Base-by-base conservation (phyloP, 2,888 invertebrate species). In the Drosophila nr. perissopoda region DNA sequence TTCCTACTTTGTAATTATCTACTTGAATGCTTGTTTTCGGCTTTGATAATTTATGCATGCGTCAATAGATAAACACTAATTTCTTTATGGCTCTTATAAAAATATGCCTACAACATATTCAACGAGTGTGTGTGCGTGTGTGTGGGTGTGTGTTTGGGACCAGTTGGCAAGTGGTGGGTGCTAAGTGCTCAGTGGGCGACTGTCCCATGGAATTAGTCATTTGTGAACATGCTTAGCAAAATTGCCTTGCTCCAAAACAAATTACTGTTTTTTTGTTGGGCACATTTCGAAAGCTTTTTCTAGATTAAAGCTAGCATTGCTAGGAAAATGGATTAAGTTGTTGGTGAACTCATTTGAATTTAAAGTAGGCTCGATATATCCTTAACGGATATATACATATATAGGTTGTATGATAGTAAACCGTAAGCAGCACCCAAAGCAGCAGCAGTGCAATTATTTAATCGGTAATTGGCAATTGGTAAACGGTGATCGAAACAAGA, bases 1-100 rank as follows among this genome's bases (percentile, higher is more conserved):
- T 74, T 69, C 57, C 64, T 33, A 67, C 70, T 81, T 46, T 74
- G 74, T 88, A 82, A 89, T 87, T 88, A 87, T 88, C 79, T 79
- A 84, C 65, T 79, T 68, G 82, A 87, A 63, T 80, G 82, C 79
- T 33, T 86, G 63, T 70, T 56, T 56, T 70, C 27, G 36, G 63
- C 82, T 58, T 70, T 60, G 40, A 68, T 70, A 62, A 82, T 76
- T 70, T 72, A 61, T 82, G 76, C 79, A 79, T 61, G 66, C 63
- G 67, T 79, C 77, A 77, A 72, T 67, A 52, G 64, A 70, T 68
- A 81, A 83, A 60, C 66, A 68, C 54, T 68, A 69, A 83, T 61
- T 65, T 68, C 63, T 79, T 80, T 62, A 62, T 69, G 53, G 63
- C 80, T 46, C 8, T 46, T 61, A 46, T 34, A 33, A 36, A 25